Percentiles rank a stretch among this genome's conserved stretches.
phyloP scores from a whole-genome alignment of 64 coral and sea anemone genomes.

The Montipora capricornis region DNA sequence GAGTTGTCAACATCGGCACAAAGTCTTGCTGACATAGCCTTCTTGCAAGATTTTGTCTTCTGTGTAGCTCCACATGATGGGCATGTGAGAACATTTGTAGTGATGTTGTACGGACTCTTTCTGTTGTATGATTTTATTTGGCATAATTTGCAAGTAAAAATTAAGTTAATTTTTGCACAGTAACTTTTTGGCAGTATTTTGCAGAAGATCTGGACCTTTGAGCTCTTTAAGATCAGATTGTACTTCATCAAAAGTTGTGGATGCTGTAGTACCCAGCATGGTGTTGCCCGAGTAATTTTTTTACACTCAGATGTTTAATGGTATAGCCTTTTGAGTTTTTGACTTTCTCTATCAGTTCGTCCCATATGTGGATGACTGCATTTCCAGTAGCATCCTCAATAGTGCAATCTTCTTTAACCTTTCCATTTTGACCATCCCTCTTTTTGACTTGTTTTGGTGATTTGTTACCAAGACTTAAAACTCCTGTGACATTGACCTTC shows the following conservation, averaged over 20 bases:
- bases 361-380: slow-evolving; percentile 66
- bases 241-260: slow-evolving; percentile 40
- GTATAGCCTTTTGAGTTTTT: slow-evolving; percentile 37
- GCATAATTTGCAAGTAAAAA: slow-evolving; percentile 49
- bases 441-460: slow-evolving; percentile 59
- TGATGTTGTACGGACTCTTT: not conserved
- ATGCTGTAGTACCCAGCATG: slow-evolving; percentile 54
- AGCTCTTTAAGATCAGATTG: slow-evolving; percentile 8
- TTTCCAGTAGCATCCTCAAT: slow-evolving; percentile 47
- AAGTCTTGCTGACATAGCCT: slow-evolving; percentile 76
- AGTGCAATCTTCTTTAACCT: slow-evolving; percentile 68
- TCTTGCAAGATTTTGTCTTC: slow-evolving; percentile 67
- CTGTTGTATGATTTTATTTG: slow-evolving; percentile 52
- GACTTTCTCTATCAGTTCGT: slow-evolving; percentile 42
- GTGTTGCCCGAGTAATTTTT: slow-evolving; percentile 65
- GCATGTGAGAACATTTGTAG: not conserved
- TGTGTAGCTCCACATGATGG: slow-evolving; percentile 4
- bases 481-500: slow-evolving; percentile 58
- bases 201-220: slow-evolving; percentile 36
- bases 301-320: slow-evolving; percentile 51
- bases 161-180: not conserved
- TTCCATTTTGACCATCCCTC: slow-evolving; percentile 20
- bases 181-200: slow-evolving; percentile 35
- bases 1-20: not conserved
- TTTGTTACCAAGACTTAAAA: slow-evolving; percentile 33